Percentiles rank a stretch among this genome's conserved stretches.
phyloP scores from a whole-genome alignment of 2,888 invertebrate genomes.

The Cheilosia variabilis region DNA sequence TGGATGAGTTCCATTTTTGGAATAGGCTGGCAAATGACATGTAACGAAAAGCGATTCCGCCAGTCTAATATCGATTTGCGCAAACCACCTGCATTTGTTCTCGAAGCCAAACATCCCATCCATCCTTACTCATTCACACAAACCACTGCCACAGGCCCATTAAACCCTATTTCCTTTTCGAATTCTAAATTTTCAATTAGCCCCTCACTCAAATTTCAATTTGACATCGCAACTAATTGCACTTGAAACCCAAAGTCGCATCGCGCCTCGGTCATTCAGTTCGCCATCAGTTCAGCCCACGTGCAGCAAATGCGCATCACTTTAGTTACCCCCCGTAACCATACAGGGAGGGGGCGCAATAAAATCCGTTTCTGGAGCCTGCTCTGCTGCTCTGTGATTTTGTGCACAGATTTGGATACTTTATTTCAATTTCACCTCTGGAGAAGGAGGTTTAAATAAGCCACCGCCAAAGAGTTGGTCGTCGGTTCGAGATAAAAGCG shows the following conservation, averaged over 20 bases:
- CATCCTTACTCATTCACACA: background rate
- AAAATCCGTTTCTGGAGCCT: conserved; percentile 52
- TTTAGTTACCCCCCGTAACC: conserved; percentile 16
- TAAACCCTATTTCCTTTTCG: conserved; percentile 31
- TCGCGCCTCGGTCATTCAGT: conserved; percentile 23
- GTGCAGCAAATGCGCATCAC: conserved; percentile 43
- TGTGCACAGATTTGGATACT: conserved; percentile 69
- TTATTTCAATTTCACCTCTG: conserved; percentile 74
- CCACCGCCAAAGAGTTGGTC: conserved; percentile 71
- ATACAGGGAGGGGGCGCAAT: conserved; percentile 36
- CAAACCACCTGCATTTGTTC: background rate
- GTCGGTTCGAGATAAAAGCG: conserved; percentile 81
- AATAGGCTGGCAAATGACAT: background rate
- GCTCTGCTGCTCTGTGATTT: conserved; percentile 53
- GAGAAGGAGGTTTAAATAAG: conserved; percentile 72
- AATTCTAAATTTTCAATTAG: conserved; percentile 56
- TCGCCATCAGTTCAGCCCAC: conserved; percentile 42
- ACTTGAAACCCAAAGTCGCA: conserved; percentile 17
- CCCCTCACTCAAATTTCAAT: conserved; percentile 47
- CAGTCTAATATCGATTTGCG: background rate
- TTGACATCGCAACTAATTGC: conserved; percentile 65
- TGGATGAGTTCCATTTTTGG: background rate
- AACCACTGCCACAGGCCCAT: conserved; percentile 6
- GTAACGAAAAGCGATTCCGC: background rate
- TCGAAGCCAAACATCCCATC: background rate